Evolutionary conservation across 2,888 invertebrate genomes (phyloP).

Genomic region (Noctua pronuba): DNA sequence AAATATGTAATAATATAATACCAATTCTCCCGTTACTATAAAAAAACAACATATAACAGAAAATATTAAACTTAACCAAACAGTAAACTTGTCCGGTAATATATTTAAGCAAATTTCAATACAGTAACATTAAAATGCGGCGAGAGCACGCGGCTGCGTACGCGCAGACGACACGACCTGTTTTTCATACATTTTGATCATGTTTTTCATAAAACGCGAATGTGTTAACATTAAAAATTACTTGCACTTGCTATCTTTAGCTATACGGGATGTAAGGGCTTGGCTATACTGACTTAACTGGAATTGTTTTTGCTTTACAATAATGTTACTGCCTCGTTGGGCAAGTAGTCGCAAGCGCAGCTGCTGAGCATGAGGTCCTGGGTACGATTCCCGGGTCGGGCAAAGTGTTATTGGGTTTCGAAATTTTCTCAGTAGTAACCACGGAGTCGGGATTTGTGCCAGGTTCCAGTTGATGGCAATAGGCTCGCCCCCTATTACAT

Average conservation of each 20-base stretch:
- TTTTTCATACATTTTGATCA: slow-evolving; percentile 55
- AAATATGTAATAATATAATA: not conserved
- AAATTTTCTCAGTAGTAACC: too few species aligned
- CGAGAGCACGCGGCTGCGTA: slow-evolving; percentile 54
- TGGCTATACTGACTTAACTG: not conserved
- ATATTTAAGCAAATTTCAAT: slow-evolving; percentile 44
- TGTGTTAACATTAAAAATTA: slow-evolving; percentile 67
- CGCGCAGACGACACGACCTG: slow-evolving; percentile 49
- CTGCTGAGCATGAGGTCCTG: too few species aligned
- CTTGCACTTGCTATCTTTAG: slow-evolving; percentile 51
- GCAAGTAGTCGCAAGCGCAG: too few species aligned
- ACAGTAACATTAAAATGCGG: slow-evolving; percentile 47
- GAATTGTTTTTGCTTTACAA: not conserved
- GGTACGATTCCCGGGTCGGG: too few species aligned
- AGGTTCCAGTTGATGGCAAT: too few species aligned
- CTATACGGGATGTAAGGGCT: slow-evolving; percentile 45
- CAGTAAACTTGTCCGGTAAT: slow-evolving; percentile 26
- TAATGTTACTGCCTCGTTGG: not conserved
- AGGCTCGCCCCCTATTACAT: too few species aligned
- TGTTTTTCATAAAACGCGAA: slow-evolving; percentile 59
- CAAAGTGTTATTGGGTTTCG: too few species aligned
- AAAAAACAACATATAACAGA: not conserved
- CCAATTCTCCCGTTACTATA: slow-evolving; percentile 7
- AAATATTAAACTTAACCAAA: slow-evolving; percentile 8
- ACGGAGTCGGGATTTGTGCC: too few species aligned